These are phyloP conservation scores for Trachurus trachurus DNA, from an alignment of 2,797 vertebrate genomes.

Conservation along the genomic window DNA sequence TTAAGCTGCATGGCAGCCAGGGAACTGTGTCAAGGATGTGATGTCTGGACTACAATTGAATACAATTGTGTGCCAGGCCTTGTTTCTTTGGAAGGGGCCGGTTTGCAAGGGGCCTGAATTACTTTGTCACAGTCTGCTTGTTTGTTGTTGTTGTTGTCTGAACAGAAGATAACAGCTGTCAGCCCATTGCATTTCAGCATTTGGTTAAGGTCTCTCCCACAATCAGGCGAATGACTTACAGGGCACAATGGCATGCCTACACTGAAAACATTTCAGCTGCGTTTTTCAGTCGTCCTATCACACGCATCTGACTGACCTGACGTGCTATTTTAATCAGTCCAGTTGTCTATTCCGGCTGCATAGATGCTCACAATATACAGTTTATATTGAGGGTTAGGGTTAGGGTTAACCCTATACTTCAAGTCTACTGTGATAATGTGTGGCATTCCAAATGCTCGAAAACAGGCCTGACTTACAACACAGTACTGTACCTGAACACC, in stretches of 20 bases:
- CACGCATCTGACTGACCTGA: background rate
- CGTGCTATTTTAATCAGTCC: background rate
- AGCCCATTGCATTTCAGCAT: background rate
- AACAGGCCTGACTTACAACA: background rate
- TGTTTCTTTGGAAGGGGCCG: conserved; percentile 17
- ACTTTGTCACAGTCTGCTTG: conserved; percentile 17
- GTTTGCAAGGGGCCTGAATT: conserved; percentile 3
- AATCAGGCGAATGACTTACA: background rate
- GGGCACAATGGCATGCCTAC: background rate
- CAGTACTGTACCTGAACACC: background rate
- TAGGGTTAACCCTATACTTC: too few species aligned
- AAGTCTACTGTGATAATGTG: too few species aligned
- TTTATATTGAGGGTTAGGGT: too few species aligned
- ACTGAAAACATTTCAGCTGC: background rate
- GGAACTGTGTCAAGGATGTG: conserved; percentile 73
- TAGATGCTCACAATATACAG: background rate
- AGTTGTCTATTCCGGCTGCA: background rate
- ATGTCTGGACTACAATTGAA: conserved; percentile 67
- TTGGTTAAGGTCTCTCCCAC: background rate
- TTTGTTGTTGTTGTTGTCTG: background rate
- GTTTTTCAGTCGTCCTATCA: background rate
- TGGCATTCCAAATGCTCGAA: too few species aligned
- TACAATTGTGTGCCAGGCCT: conserved; percentile 12
- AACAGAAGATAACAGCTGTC: background rate
- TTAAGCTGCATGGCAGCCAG: conserved; percentile 70